Base-by-base conservation (phyloP, 2,797 vertebrate genomes). In the Lindbergichthys nudifrons region DNA sequence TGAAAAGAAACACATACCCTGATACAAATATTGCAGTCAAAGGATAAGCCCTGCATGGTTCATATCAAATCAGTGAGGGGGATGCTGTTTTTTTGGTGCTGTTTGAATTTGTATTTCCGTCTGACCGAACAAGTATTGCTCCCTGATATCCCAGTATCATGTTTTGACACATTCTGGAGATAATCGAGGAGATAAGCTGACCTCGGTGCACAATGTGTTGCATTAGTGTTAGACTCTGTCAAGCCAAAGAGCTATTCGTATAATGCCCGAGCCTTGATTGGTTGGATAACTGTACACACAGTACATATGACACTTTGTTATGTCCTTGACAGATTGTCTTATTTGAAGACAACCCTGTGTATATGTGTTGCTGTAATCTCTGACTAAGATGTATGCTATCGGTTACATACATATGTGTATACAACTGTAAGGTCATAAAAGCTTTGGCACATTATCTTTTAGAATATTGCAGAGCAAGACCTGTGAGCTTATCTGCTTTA, bases 101-200 rank as follows among this genome's bases (percentile, higher is more conserved):
- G 67, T 82, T 80, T 83, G 72, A 85, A 83, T 88, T 83, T 86
- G 65, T 87, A 76, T 83, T 83, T 81, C 71, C 19, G 64, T 67
- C 74, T 79, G 74, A 83, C 47, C 26, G 61, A 85, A 85, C 66
- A 81, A 51, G 75, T 62, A 51, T 66, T 36, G 58, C 76, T 70
- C 46, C 52, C 70, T 66, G 76, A 82, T 83, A 80, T 77, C 63
- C 67, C 64, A 12, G 42, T 86, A 81, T 92, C 81, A 82, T 80
- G 70, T 87, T 82, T 81, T 87, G 77, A 84, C 83, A 86, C 83
- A 84, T 85, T 84, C 61, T 79, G 75, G 74, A 88, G 75, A 73
- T 85, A 68, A 80, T 54, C 0, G 15, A 62, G 60, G 39, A 21
- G 79, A 89, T 85, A 76, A 82, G 54, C 58, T 83, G 82, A 88